Evolutionary conservation across 2,797 vertebrate species (phyloP), one percentile per base, ranked within the genome.

Genomic region (Periparus ater): DNA sequence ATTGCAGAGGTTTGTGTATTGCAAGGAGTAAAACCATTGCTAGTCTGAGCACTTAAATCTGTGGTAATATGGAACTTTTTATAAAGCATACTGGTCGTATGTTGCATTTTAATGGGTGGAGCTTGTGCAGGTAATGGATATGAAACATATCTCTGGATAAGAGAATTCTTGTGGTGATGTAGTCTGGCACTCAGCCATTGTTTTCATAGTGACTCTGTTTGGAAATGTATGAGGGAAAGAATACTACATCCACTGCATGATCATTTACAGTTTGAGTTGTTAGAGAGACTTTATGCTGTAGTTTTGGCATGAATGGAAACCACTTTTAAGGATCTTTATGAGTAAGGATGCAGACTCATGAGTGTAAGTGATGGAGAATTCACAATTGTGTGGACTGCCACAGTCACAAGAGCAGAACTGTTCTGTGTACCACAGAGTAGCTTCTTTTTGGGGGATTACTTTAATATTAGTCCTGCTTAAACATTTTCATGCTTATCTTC

Each of bases 31-130:
- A 77, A 91, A 47, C 30, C 10, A 2, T 32, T 5, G 8, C 4
- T 25, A 38, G 27, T 73, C 38, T 73, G 44, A 81, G 88, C 22
- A 48, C 30, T 22, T 48, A 67, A 42, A 42, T 42, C 18, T 62
- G 23, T 65, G 57, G 23, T 50, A 34, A 32, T 9, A 3, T 53
- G 21, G 13, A 53, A 65, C 34, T 40, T 55, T n/a, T n/a, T 48
- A 29, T 30, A 34, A 48, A 73, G 38, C 29, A 20, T 1, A 0
- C 29, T 42, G 42, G 30, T 34, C 1, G 0, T 27, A 16, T 2
- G 2, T 54, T 53, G 17, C 27, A 15, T 75, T 75, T 63, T 13
- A 48, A 19, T 44, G 44, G 7, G 27, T 34, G 32, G 10, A 54
- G 30, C 20, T 60, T 10, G 2, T 51, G 58, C n/a, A 61, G 60